phyloP scores from a whole-genome alignment of 2,888 invertebrate genomes.

The Pseudoips prasinana region DNA sequence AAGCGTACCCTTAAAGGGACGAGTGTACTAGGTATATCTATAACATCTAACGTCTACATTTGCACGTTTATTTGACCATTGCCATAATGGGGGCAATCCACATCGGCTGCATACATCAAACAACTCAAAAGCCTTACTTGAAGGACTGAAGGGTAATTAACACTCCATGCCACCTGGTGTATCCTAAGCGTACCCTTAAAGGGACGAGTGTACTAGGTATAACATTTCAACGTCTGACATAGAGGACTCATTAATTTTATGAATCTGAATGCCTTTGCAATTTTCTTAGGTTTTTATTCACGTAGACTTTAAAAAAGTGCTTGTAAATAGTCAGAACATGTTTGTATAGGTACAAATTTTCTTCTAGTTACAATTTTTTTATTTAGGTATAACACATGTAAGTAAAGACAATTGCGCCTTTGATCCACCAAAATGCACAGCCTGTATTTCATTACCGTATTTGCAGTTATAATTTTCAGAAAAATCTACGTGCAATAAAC shows the following conservation, averaged over 20 bases:
- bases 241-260: conserved; percentile 9
- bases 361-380: conserved; percentile 10
- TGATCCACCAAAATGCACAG: conserved; percentile 25
- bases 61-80: conserved; percentile 10
- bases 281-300: too few relatives aligned
- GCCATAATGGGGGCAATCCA: conserved; percentile 11
- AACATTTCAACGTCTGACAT: conserved; percentile 9
- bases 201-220: too few relatives aligned
- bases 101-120: conserved; percentile 2
- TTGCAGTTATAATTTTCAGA: too few relatives aligned
- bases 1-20: conserved; percentile 12
- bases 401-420: conserved; percentile 19
- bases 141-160: neutral
- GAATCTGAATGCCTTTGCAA: too few relatives aligned
- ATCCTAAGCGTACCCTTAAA: too few relatives aligned
- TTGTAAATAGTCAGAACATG: too few relatives aligned
- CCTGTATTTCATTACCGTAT: too few relatives aligned
- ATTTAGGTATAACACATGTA: conserved; percentile 12
- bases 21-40: conserved; percentile 3
- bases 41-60: too few relatives aligned
- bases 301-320: too few relatives aligned
- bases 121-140: conserved; percentile 11
- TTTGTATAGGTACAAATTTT: too few relatives aligned
- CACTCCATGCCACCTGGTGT: too few relatives aligned
- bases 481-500: too few relatives aligned